Base-by-base conservation (phyloP, 2,797 vertebrate genomes). In the Myripristis jacobus region DNA sequence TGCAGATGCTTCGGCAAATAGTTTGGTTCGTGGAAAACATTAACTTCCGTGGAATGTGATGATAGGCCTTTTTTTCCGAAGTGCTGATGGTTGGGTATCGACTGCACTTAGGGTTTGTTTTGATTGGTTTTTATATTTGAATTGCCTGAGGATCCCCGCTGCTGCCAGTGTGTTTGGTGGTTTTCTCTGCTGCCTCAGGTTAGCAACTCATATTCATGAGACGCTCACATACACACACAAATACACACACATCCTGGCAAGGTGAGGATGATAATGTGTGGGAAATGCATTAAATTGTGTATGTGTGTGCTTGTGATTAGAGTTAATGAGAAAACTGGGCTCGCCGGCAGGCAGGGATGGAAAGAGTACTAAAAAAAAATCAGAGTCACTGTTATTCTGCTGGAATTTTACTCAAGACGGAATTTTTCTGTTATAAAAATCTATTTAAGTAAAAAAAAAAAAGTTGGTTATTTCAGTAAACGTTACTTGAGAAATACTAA, bases 51-150 rank as follows among this genome's bases (percentile, higher is more conserved):
- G n/a, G 27, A 56, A 52, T 12, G 8, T 11, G 50, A 48, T 34
- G 19, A 50, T 19, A 15, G n/a, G 29, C 3, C 18, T 58, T 0
- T 69, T 69, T 65, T 80, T 43, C 55, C 18, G 19, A 50, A 67
- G 16, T 54, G 73, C 65, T 57, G 56, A 73, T 57, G 55, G 24
- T 10, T 25, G n/a, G n/a, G 63, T 66, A 47, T 73, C 56, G 46
- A 21, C 54, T 27, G 64, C 51, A 34, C 54, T 25, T 69, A 52
- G 61, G 69, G 72, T 56, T 36, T 50, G 11, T 18, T 60, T 60
- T 73, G 13, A 41, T 41, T 12, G 13, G n/a, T n/a, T 51, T 34
- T 34, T 46, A 44, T 48, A 11, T 38, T 62, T 21, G 4, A 24
- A 50, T 53, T 41, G n/a, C 18, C 12, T 3, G 12, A 24, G 48